phyloP scores from a whole-genome alignment of 2,888 invertebrate genomes.

The Philonicus albiceps region DNA sequence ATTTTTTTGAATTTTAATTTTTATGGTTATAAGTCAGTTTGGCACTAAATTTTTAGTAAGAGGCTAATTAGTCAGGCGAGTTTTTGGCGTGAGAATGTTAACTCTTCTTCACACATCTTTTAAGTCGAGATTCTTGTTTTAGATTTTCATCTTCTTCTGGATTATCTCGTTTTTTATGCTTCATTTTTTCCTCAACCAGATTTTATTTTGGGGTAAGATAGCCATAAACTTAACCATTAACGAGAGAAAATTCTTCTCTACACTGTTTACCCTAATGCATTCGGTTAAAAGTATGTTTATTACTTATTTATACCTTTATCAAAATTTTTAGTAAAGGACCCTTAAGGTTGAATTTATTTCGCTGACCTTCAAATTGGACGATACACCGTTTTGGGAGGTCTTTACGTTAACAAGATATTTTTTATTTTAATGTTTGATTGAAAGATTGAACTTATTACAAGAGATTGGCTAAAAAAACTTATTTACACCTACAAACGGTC shows the following conservation, averaged over 20 bases:
- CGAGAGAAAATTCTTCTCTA: not conserved
- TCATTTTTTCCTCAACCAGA: not conserved
- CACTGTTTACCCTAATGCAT: not conserved
- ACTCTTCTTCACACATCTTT: not conserved
- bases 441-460: too few species aligned
- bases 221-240: not conserved
- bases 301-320: not conserved
- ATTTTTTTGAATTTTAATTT: conserved; percentile 8
- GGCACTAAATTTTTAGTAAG: not conserved
- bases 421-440: too few species aligned
- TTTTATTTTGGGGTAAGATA: not conserved
- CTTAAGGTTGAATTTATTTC: not conserved
- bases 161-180: not conserved
- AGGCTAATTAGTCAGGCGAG: not conserved
- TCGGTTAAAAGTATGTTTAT: not conserved
- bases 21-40: not conserved
- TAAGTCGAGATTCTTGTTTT: not conserved
- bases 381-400: not conserved
- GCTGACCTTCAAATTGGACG: not conserved
- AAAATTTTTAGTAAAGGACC: not conserved
- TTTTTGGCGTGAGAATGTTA: not conserved
- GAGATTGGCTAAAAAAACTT: too few species aligned
- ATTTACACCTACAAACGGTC: too few species aligned
- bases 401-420: not conserved
- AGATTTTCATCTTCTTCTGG: not conserved